Evolutionary conservation across 2,113 vertebrate genomes (phyloP).

Genomic region (Noturus placidus): DNA sequence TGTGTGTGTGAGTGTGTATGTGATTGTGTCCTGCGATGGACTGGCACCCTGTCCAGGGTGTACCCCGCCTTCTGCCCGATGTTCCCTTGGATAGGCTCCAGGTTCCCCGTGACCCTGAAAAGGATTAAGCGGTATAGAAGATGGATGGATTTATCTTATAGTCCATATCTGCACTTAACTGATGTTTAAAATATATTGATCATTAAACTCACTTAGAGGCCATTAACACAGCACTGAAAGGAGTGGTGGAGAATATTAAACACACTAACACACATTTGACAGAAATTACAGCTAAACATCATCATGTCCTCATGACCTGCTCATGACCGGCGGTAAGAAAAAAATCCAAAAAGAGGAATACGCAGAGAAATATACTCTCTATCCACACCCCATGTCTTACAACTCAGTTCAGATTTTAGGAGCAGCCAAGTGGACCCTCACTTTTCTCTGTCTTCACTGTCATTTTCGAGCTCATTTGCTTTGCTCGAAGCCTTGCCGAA

Average conservation of each 20-base stretch:
- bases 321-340: no score
- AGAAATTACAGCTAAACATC: not conserved
- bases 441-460: not conserved
- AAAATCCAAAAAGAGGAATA: not conserved
- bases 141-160: not conserved
- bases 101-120: no score
- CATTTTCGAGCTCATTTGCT: not conserved
- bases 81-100: no score
- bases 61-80: no score
- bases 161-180: constrained; percentile 63
- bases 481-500: not conserved
- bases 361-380: not conserved
- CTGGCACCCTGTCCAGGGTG: no score
- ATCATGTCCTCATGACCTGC: not conserved
- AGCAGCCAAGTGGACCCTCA: not conserved
- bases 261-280: not conserved
- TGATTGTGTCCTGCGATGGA: no score
- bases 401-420: not conserved
- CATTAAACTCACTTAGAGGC: constrained; percentile 14
- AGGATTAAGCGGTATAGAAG: no score
- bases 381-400: not conserved
- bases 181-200: constrained; percentile 63
- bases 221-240: constrained; percentile 34
- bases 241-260: constrained; percentile 12
- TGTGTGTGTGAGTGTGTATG: no score